Evolutionary conservation across 2,888 invertebrate genomes (phyloP), one percentile per base, ranked within the genome.

Genomic region (Dicyrtomina minuta): DNA sequence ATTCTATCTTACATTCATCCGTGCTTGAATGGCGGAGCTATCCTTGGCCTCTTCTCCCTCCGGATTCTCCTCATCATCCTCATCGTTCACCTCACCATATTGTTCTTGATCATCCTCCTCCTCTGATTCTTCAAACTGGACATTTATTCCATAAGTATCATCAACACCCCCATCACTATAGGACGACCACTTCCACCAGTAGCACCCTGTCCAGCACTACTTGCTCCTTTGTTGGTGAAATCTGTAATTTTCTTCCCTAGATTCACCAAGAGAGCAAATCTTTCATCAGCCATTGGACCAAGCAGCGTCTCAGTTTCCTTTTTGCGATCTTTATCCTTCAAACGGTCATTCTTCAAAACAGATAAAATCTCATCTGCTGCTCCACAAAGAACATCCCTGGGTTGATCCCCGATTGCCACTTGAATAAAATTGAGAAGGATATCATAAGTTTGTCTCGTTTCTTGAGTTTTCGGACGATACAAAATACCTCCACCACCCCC

Each of bases 361-460:
- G 92, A 88, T 43, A 98, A 84, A 0, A 99, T 95, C 87, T 99
- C 99, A 84, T 99, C 99, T n/a, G 97, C 98, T 10, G 99, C 97
- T 41, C 98, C 99, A 81, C 97, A 97, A 33, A 99, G 83, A 75
- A 99, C 92, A 82, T 99, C 98, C 68, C 96, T 85, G 0, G 98
- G 96, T 82, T 86, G 87, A 84, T 99, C 99, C 0, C 98, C 97
- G 0, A 99, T 85, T 0, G 96, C 93, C 80, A 95, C 95, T 84
- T 98, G 97, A 82, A 99, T 93, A 81, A 98, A 96, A 77, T 94
- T 95, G 41, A 99, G 84, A 60, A 99, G 84, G 46, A 97, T 89
- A 82, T 98, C 98, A 79, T 98, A 99, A 0, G 97, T 98, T 81
- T 98, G 96, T 49, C 96, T 86, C 0, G 99, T 99, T 83, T 99